These are phyloP conservation scores for Halictus rubicundus DNA, from an alignment of 1,140 invertebrate species.

Conservation along the genomic window DNA sequence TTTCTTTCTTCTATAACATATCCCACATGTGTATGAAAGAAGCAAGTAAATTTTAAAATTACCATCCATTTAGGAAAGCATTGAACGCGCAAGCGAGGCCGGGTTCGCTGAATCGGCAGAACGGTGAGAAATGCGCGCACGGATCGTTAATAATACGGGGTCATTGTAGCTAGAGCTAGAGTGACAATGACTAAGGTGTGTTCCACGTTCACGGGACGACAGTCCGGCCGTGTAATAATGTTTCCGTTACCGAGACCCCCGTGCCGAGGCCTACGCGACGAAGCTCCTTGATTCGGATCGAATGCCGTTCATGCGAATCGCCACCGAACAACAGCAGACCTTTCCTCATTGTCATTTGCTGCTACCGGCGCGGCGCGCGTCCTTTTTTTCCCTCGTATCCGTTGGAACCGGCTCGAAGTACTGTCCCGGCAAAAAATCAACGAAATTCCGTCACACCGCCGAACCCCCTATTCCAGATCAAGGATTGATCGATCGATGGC, in stretches of 20 bases:
- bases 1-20: too few species aligned
- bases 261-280: too few species aligned
- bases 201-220: not conserved
- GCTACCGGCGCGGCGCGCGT: not conserved
- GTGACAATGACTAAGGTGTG: not conserved
- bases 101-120: not conserved
- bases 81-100: too few species aligned
- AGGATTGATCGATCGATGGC: not conserved
- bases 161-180: not conserved
- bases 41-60: too few species aligned
- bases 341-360: constrained; percentile 1
- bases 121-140: not conserved
- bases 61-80: too few species aligned
- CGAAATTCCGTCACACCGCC: not conserved
- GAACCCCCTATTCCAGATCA: not conserved
- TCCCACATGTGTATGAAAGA: too few species aligned
- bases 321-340: not conserved
- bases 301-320: not conserved
- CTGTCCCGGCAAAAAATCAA: not conserved
- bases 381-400: not conserved
- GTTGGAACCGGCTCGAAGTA: not conserved
- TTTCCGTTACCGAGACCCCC: not conserved
- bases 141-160: not conserved
- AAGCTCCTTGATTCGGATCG: not conserved
- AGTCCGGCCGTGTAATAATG: not conserved